These are phyloP conservation scores for Scolopax rusticola DNA, from an alignment of 2,797 vertebrate species.

Conservation along the genomic window DNA sequence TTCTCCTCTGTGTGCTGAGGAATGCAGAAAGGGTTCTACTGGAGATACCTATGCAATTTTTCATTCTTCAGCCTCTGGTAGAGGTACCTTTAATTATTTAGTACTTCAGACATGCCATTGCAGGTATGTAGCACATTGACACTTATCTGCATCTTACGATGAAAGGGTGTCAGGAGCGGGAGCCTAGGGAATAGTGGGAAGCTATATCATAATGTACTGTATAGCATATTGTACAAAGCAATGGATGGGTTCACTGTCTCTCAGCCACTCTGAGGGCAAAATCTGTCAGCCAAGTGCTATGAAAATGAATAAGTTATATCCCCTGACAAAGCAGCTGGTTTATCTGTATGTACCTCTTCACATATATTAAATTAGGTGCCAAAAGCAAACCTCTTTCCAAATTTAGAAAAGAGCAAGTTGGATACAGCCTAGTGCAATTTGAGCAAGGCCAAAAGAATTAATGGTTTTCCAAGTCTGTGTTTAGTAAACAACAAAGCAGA, in stretches of 20 bases:
- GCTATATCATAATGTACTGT: fast-evolving
- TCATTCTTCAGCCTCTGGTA: background rate
- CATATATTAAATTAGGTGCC: background rate
- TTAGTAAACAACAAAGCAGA: conserved; percentile 60
- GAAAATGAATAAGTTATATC: background rate
- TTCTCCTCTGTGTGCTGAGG: background rate
- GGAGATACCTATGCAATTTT: background rate
- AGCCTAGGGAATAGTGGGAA: background rate
- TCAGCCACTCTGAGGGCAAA: background rate
- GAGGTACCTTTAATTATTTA: background rate
- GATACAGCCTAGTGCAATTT: background rate
- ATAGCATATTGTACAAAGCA: background rate
- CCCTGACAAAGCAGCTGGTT: background rate
- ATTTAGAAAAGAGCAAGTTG: background rate
- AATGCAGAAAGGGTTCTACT: background rate
- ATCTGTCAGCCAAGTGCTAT: background rate
- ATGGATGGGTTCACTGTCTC: background rate
- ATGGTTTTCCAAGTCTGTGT: conserved; percentile 23
- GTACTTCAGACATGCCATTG: background rate
- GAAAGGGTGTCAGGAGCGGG: background rate
- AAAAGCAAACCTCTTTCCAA: background rate
- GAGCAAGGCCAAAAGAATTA: background rate
- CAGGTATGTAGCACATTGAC: background rate
- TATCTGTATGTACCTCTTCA: background rate
- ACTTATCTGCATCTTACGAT: background rate